A percentile compares a stretch with the other conserved stretches of the same genome.
Conservation (phyloP, 2,113 vertebrate genomes). For the Paratilapia polleni region DNA sequence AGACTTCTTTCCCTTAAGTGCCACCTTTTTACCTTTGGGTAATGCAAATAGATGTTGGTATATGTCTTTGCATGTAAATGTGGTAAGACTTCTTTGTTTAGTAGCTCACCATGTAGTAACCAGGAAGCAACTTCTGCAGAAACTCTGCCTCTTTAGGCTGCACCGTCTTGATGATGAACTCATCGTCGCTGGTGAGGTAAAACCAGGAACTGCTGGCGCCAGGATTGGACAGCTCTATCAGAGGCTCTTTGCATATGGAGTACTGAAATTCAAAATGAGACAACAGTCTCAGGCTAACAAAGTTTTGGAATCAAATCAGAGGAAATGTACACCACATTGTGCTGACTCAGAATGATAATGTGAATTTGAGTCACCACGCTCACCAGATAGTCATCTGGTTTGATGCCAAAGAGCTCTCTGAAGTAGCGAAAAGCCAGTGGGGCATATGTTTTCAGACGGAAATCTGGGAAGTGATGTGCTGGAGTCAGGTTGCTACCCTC, state of each 20-base stretch:
- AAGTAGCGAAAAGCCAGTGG: conserved; percentile 97
- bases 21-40: not conserved
- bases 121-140: conserved; percentile 95
- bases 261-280: conserved; percentile 80
- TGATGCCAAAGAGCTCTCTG: conserved; percentile 97
- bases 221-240: conserved; percentile 95
- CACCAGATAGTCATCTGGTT: conserved; percentile 97
- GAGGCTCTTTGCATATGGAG: conserved; percentile 93
- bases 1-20: fast-evolving
- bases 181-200: conserved; percentile 95
- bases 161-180: conserved; percentile 98
- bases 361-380: conserved; percentile 49
- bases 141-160: conserved; percentile 97
- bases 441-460: conserved; percentile 95
- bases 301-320: not conserved
- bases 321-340: not conserved
- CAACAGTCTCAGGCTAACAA: not conserved
- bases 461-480: conserved; percentile 95
- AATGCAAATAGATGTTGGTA: not conserved
- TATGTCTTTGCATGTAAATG: not conserved
- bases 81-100: not conserved
- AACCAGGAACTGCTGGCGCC: conserved; percentile 97
- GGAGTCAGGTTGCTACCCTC: conserved; percentile 96
- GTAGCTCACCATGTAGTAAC: conserved; percentile 94
- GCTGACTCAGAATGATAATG: not conserved